Evolutionary conservation across 2,888 invertebrate species (phyloP).

Genomic region (Yponomeuta evonymella): DNA sequence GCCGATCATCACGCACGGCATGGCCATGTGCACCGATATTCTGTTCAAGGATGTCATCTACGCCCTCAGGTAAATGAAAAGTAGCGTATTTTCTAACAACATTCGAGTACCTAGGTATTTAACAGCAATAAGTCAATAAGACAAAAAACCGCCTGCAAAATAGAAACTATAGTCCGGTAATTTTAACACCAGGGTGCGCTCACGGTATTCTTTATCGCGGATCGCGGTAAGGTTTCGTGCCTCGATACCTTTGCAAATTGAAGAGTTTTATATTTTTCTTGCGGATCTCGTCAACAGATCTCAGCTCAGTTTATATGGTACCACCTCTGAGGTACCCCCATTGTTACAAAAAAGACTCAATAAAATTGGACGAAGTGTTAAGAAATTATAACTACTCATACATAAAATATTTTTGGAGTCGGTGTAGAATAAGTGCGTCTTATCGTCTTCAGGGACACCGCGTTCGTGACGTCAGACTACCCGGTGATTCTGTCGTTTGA

Average conservation of each 20-base stretch:
- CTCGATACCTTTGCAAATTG: too few relatives aligned
- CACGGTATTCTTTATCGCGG: too few relatives aligned
- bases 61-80: conserved; percentile 77
- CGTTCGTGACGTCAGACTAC: conserved; percentile 98
- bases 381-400: too few relatives aligned
- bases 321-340: too few relatives aligned
- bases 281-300: too few relatives aligned
- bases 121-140: neutral
- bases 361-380: too few relatives aligned
- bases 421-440: neutral
- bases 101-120: neutral
- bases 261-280: too few relatives aligned
- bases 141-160: neutral
- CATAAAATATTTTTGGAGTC: neutral
- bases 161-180: neutral
- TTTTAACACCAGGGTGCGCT: too few relatives aligned
- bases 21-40: conserved; percentile 99
- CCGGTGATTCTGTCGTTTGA: conserved; percentile 99
- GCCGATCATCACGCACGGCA: conserved; percentile 99
- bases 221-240: too few relatives aligned
- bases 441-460: conserved; percentile 84
- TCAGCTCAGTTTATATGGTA: too few relatives aligned
- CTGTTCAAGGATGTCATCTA: conserved; percentile 98
- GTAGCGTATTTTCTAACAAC: neutral
- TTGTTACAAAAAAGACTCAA: too few relatives aligned